Evolutionary conservation across 2,888 invertebrate species (phyloP), one percentile per base, ranked within the genome.

Genomic region (Polylopha cassiicola): DNA sequence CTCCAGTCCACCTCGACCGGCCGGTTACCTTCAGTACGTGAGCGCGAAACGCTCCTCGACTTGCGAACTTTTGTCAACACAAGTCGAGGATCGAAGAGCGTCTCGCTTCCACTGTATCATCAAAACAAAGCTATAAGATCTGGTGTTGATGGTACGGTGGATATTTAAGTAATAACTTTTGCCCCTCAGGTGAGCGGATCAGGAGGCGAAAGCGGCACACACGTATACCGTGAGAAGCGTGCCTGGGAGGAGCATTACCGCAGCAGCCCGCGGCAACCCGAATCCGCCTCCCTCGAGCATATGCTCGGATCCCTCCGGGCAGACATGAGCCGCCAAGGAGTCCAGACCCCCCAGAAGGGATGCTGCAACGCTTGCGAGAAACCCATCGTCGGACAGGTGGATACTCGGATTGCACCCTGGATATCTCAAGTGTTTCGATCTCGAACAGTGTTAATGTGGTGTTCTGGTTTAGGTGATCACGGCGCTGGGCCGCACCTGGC

Each of bases 281-380:
- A 82, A 47, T 75, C 85, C 53, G 86, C 85, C 44, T 82, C 84
- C 43, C 73, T 86, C 42, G 86, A 95, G 82, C 92, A 92, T 76
- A 97, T 97, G 97, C 92, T 97, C 78, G 97, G 96, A 57, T 95
- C 92, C 56, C 89, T 96, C 58, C 96, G 97, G 74, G 95, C 95
- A 73, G 97, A 98, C 88, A 97, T 99, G 97, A 96, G 94, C 86
- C 94, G 97, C 74, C 99, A 99, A 89, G 99, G 99, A 82, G 96
- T 99, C 50, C 97, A 94, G 78, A 98, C 98, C 49, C 97, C 98
- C 61, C 98, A 99, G 76, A 99, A 99, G 88, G 99, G 99, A 65
- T 97, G 98, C 88, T 99, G 99, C 91, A 97, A 91, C 73, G 97
- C 97, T 56, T 99, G 99, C 88, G 95, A 97, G 79, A 99, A 99